A percentile compares a stretch with the other conserved stretches of the same genome.
Conservation (phyloP, 2,797 vertebrate genomes). For the Peromyscus melanophrys region DNA sequence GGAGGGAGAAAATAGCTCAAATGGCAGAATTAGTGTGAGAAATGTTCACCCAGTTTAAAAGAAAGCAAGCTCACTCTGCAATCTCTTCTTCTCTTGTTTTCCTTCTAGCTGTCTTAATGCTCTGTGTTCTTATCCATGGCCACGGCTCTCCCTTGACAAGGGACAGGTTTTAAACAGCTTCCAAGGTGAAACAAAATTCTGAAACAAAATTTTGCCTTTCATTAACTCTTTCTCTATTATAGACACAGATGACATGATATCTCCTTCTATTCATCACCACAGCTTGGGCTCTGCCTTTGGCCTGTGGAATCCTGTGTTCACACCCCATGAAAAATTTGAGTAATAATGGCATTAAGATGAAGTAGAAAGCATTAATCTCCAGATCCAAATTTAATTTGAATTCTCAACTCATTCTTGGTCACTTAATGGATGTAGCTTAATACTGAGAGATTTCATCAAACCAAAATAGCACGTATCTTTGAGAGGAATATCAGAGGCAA, state of each 20-base stretch:
- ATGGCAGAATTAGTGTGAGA: neutral
- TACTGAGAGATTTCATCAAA: constrained; percentile 27
- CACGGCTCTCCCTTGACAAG: neutral
- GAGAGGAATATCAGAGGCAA: neutral
- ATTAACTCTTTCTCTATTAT: neutral
- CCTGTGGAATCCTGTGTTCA: neutral
- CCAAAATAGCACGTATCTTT: neutral
- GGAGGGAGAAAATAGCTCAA: neutral
- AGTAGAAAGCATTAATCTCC: neutral
- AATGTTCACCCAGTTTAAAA: neutral
- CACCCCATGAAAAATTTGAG: neutral
- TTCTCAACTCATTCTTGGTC: neutral
- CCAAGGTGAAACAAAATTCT: neutral
- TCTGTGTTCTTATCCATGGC: neutral
- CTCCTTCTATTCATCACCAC: neutral
- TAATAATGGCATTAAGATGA: neutral
- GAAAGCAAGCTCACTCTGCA: neutral
- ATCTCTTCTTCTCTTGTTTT: neutral
- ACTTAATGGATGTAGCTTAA: neutral
- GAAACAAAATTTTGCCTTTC: neutral
- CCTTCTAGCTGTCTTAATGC: neutral
- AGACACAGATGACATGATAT: neutral
- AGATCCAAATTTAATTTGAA: neutral
- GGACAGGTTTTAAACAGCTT: neutral
- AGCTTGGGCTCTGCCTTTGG: neutral